Conservation (phyloP, 1,140 invertebrate genomes). For the Antheraea mylitta region DNA sequence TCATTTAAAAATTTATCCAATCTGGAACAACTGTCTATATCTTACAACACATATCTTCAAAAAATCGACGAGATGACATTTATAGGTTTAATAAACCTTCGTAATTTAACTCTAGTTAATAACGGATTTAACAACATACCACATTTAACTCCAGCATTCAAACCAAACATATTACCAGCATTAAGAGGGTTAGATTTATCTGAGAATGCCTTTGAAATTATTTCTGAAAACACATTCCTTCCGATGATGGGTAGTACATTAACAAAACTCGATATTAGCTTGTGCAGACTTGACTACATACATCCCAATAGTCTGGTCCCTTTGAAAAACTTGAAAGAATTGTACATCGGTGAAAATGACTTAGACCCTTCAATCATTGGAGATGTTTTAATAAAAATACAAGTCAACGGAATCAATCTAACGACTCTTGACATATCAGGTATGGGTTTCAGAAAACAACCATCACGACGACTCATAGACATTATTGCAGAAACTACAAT, state of each 20-base stretch:
- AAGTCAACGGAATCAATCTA: conserved; percentile 58
- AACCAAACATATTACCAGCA: conserved; percentile 49
- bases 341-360: conserved; percentile 75
- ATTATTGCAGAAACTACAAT: conserved; percentile 75
- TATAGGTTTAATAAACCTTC: conserved; percentile 54
- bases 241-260: conserved; percentile 51
- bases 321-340: conserved; percentile 63
- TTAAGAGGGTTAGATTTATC: conserved; percentile 59
- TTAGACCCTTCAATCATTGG: conserved; percentile 66
- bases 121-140: conserved; percentile 64
- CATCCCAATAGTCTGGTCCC: conserved; percentile 69
- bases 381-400: conserved; percentile 58
- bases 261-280: conserved; percentile 66
- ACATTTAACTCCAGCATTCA: conserved; percentile 48
- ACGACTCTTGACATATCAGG: conserved; percentile 70
- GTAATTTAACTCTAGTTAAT: conserved; percentile 67
- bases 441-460: conserved; percentile 73
- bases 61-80: conserved; percentile 51
- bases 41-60: conserved; percentile 52
- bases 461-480: conserved; percentile 65
- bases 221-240: conserved; percentile 54
- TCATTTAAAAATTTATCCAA: conserved; percentile 54
- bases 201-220: conserved; percentile 60
- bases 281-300: conserved; percentile 76
- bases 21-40: conserved; percentile 59